Conservation (phyloP, 2,797 vertebrate species). For the Florisuga fusca region DNA sequence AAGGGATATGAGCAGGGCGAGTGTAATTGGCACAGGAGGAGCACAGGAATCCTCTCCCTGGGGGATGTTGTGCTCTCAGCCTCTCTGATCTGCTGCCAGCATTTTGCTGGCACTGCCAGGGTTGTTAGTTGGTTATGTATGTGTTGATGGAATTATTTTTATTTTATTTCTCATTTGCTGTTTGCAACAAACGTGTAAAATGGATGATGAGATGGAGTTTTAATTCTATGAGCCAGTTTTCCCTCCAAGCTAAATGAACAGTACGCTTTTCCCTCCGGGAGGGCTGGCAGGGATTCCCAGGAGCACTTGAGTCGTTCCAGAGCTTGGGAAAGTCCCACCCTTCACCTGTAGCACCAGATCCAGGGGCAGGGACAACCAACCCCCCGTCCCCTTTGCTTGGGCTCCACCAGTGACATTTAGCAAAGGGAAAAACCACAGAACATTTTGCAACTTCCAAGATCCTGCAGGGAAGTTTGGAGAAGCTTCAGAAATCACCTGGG, state of each 20-base stretch:
- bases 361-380: not conserved
- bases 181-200: slow-evolving; percentile 12
- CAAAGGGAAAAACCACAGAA: not conserved
- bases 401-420: not conserved
- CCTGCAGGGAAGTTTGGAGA: not conserved
- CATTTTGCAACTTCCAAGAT: not conserved
- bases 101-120: slow-evolving; percentile 23
- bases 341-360: not conserved
- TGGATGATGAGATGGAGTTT: not conserved
- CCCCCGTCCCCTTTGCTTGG: not conserved
- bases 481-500: not conserved
- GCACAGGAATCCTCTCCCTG: not conserved
- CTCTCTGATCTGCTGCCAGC: slow-evolving; percentile 55
- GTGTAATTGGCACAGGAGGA: not conserved
- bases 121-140: not conserved
- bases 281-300: slow-evolving; percentile 14
- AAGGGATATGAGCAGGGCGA: not conserved
- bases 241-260: not conserved
- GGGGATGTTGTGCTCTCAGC: not conserved
- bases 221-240: not conserved
- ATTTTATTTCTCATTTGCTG: slow-evolving; percentile 34
- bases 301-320: slow-evolving; percentile 30
- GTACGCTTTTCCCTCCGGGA: not conserved
- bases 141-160: slow-evolving; percentile 50
- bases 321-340: not conserved